Percentiles rank a stretch among this genome's conserved stretches.
These are phyloP conservation scores for Neelides folsomi DNA, from an alignment of 2,888 invertebrate genomes.

Conservation along the genomic window DNA sequence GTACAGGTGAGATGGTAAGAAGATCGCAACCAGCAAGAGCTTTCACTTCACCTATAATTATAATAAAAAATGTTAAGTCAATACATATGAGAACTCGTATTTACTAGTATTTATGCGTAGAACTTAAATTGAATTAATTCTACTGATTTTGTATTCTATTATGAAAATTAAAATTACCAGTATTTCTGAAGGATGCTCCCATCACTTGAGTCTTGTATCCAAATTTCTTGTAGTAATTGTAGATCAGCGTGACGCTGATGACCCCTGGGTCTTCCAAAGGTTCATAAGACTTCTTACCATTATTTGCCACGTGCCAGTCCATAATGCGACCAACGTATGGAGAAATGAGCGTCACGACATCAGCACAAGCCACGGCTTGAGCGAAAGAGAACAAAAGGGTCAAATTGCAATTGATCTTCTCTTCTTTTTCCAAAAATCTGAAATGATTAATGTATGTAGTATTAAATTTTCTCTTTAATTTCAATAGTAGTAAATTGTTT, in stretches of 20 bases:
- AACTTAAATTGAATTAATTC: not conserved
- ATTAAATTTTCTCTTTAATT: not conserved
- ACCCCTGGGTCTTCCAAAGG: slow-evolving; percentile 90
- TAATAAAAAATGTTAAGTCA: too few species aligned
- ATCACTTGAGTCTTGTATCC: slow-evolving; percentile 94
- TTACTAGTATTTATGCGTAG: too few species aligned
- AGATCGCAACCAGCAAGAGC: slow-evolving; percentile 90
- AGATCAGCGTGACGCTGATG: slow-evolving; percentile 81
- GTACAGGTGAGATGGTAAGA: slow-evolving; percentile 82
- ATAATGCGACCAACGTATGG: slow-evolving; percentile 98
- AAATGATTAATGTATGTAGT: too few species aligned
- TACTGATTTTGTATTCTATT: not conserved
- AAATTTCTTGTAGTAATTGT: slow-evolving; percentile 98
- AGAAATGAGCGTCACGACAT: slow-evolving; percentile 92
- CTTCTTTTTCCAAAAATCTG: slow-evolving; percentile 69
- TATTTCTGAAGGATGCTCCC: slow-evolving; percentile 98
- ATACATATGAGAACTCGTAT: too few species aligned
- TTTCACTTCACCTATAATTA: slow-evolving; percentile 53
- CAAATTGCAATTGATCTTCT: slow-evolving; percentile 95
- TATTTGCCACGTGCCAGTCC: slow-evolving; percentile 91
- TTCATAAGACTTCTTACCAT: slow-evolving; percentile 66
- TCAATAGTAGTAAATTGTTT: slow-evolving; percentile 6
- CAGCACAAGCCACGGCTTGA: slow-evolving; percentile 95
- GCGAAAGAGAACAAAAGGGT: slow-evolving; percentile 89
- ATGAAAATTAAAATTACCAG: slow-evolving; percentile 41